These are phyloP conservation scores for Danio kyathit DNA, from an alignment of 2,797 vertebrate species.

Conservation along the genomic window DNA sequence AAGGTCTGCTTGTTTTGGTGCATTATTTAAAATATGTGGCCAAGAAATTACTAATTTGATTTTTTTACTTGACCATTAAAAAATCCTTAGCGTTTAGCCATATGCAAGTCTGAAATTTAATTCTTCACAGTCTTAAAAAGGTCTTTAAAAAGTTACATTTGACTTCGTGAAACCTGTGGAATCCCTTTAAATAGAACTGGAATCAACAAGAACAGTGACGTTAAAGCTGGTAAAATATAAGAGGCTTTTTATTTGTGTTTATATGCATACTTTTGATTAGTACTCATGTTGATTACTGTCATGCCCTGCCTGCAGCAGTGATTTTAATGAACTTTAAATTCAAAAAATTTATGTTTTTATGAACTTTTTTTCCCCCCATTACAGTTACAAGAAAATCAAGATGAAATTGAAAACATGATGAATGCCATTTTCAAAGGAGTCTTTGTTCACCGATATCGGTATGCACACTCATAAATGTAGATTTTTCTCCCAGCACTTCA, in stretches of 20 bases:
- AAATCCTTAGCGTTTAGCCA: no score
- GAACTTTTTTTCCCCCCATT: constrained; percentile 66
- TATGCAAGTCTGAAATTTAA: no score
- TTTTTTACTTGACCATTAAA: no score
- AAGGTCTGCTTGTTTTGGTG: no score
- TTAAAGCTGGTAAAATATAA: neutral
- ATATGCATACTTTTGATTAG: neutral
- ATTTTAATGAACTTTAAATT: neutral
- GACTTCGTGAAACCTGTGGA: no score
- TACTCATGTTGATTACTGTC: neutral
- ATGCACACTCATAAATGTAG: constrained; percentile 64
- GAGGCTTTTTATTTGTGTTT: neutral
- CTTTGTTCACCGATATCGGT: constrained; percentile 99
- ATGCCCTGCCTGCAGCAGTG: neutral
- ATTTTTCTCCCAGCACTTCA: constrained; percentile 3
- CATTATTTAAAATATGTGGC: no score
- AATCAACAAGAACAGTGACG: fast-evolving
- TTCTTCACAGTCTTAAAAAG: no score
- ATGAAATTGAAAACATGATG: constrained; percentile 99
- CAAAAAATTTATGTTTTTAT: no score
- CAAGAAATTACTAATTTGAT: no score
- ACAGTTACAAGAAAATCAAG: constrained; percentile 99
- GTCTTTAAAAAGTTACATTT: no score
- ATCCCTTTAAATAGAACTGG: no score
- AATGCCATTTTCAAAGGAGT: constrained; percentile 99